phyloP scores from a whole-genome alignment of 1,140 invertebrate genomes.

The Drosophila asahinai region DNA sequence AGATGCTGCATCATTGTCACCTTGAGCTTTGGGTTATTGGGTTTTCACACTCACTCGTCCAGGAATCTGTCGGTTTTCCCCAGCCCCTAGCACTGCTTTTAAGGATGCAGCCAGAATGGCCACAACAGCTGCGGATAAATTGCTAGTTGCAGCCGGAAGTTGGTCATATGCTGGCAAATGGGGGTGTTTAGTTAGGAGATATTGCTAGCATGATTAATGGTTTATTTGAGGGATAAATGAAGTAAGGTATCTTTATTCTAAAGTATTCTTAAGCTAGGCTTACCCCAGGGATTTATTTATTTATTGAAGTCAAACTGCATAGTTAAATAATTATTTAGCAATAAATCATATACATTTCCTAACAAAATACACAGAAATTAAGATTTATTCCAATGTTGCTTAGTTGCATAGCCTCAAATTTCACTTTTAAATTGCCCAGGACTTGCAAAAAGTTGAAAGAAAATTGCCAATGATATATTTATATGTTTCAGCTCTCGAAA shows the following conservation, averaged over 20 bases:
- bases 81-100: slow-evolving; percentile 20
- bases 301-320: no score
- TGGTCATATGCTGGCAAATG: slow-evolving; percentile 16
- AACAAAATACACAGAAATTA: not conserved
- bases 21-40: slow-evolving; percentile 80
- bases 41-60: slow-evolving; percentile 71
- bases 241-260: not conserved
- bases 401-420: not conserved
- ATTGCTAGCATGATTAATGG: not conserved
- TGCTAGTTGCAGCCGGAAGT: slow-evolving; percentile 34
- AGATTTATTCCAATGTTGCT: not conserved
- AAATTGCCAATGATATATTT: slow-evolving; percentile 32
- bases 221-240: not conserved
- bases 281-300: not conserved
- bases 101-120: slow-evolving; percentile 21
- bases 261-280: no score
- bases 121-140: slow-evolving; percentile 17
- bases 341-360: not conserved
- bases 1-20: slow-evolving; percentile 75
- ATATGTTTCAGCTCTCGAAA: slow-evolving; percentile 5
- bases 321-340: not conserved
- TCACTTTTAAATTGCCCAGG: not conserved
- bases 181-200: slow-evolving; percentile 9
- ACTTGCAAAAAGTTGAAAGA: not conserved
- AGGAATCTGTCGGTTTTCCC: slow-evolving; percentile 44